phyloP scores from a whole-genome alignment of 2,888 invertebrate genomes.

The Unio delphinus region DNA sequence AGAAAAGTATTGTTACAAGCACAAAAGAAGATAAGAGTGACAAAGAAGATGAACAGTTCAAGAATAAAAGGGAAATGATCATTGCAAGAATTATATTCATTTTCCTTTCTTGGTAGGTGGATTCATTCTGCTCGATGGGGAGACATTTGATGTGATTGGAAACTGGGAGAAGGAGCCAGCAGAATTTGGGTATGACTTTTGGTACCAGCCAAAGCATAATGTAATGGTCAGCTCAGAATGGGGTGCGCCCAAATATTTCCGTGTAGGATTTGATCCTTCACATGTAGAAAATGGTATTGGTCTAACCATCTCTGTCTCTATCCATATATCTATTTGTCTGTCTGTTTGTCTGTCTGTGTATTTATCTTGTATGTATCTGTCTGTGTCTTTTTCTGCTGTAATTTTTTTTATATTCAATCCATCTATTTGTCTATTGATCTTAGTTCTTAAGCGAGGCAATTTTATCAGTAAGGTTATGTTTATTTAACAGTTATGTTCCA shows the following conservation, averaged over 20 bases:
- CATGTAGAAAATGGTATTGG: conserved; percentile 72
- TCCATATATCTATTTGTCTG: conserved; percentile 4
- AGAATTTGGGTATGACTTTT: conserved; percentile 90
- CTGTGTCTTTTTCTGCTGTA: no score
- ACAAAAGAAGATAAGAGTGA: no score
- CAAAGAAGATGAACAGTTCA: no score
- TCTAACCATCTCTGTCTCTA: not conserved
- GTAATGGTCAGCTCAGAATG: conserved; percentile 93
- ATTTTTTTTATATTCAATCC: no score
- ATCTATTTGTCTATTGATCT: no score
- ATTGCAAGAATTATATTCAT: not conserved
- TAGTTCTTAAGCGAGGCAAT: no score
- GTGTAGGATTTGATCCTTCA: conserved; percentile 76
- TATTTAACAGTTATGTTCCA: no score
- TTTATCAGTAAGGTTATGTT: no score
- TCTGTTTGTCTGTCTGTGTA: not conserved
- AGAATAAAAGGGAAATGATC: no score
- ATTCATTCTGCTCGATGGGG: conserved; percentile 88
- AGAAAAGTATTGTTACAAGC: no score
- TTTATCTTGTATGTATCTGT: no score
- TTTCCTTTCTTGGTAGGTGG: conserved; percentile 73
- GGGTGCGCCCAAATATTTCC: conserved; percentile 89
- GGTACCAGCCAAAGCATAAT: conserved; percentile 96
- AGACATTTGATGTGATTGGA: conserved; percentile 81
- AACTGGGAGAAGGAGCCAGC: conserved; percentile 67